These are phyloP conservation scores for Pelusios castaneus DNA, from an alignment of 2,113 vertebrate genomes.

Conservation along the genomic window DNA sequence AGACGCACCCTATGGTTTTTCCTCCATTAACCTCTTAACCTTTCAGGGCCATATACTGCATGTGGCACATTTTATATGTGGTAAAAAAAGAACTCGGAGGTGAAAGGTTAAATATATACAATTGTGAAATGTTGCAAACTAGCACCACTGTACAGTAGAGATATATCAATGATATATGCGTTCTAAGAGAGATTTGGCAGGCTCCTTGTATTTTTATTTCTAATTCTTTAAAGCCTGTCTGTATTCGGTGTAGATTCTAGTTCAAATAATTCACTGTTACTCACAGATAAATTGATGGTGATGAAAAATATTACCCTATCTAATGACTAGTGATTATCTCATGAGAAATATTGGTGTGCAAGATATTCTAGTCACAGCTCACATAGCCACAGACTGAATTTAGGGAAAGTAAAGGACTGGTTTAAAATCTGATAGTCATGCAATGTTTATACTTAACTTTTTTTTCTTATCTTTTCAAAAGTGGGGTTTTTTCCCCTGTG, in stretches of 20 bases:
- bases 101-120: not conserved
- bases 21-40: not conserved
- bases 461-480: not conserved
- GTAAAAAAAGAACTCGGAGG: not conserved
- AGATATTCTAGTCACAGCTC: not conserved
- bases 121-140: not conserved
- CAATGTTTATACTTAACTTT: not conserved
- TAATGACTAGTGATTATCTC: constrained; percentile 28
- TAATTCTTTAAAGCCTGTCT: constrained; percentile 42
- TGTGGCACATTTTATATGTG: not conserved
- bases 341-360: not conserved
- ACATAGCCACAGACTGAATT: not conserved
- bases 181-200: not conserved
- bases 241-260: not conserved
- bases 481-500: not conserved
- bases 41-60: not conserved
- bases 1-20: not conserved
- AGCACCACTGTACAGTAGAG: not conserved
- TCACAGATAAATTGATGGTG: constrained; percentile 4
- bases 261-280: not conserved
- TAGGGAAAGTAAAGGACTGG: not conserved
- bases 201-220: constrained; percentile 38
- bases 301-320: not conserved
- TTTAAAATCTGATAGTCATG: not conserved
- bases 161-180: not conserved